Percentiles rank a stretch among this genome's conserved stretches.
Evolutionary conservation across 2,888 invertebrate species (phyloP).

Genomic region (Papilio demoleus): DNA sequence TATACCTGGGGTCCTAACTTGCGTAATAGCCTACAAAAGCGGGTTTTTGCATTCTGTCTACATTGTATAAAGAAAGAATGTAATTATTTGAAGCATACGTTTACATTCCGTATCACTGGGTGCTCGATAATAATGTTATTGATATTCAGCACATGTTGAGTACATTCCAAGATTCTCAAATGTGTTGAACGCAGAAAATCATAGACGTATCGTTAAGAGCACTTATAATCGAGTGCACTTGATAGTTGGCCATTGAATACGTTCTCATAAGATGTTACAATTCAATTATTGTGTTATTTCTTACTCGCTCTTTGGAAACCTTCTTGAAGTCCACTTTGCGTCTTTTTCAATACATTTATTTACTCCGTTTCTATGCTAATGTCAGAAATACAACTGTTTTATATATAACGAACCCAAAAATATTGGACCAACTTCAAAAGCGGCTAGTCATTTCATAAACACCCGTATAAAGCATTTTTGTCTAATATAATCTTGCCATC

Average conservation of each 20-base stretch:
- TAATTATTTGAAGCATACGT: too few species aligned
- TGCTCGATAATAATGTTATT: neutral
- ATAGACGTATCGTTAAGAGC: slow-evolving; percentile 42
- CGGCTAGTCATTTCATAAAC: neutral
- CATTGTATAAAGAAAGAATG: too few species aligned
- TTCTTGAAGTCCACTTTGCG: neutral
- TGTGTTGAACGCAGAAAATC: neutral
- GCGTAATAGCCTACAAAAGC: too few species aligned
- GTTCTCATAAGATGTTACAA: slow-evolving; percentile 45
- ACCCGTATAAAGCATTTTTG: neutral
- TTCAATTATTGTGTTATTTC: slow-evolving; percentile 6
- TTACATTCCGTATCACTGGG: neutral
- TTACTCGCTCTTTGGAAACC: neutral
- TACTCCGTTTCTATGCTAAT: neutral
- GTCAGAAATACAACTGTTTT: neutral
- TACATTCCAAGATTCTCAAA: neutral
- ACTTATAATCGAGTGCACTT: slow-evolving; percentile 47
- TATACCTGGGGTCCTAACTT: too few species aligned
- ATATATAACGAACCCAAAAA: neutral
- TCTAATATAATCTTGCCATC: too few species aligned
- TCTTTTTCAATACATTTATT: neutral
- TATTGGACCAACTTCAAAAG: too few species aligned
- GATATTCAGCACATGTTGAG: neutral
- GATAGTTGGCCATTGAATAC: slow-evolving; percentile 42
- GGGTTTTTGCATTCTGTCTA: too few species aligned